Evolutionary conservation across 2,113 vertebrate species (phyloP), one percentile per base, ranked within the genome.

Genomic region (Spheniscus mendiculus): DNA sequence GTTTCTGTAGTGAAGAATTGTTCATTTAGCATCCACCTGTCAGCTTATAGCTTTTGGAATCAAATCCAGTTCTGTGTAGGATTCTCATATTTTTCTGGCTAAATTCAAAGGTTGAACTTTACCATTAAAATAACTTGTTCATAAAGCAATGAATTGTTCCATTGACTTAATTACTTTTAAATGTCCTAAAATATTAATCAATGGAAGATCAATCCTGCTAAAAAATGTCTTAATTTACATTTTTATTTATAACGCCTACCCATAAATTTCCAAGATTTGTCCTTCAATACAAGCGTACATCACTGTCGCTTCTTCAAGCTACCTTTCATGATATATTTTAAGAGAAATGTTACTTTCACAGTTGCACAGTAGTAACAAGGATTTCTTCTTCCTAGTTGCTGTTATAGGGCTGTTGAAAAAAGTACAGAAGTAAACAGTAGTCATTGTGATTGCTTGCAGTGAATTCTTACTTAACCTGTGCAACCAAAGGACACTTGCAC

Each of bases 111-210:
- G 32, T 56, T 74, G 12, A 81, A 79, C 63, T 87, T 88, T 86
- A 36, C 8, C 3, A 29, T 89, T 87, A 90, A 90, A 90, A 66
- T 55, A 84, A 67, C 23, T 58, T 47, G 30, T 76, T 87, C 66
- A 91, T 91, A 81, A 79, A 91, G 34, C 58, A 91, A 76, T 19
- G 15, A 65, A n/a, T 72, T 82, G 21, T 71, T 96, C 27, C 7
- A 59, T 23, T 36, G 6, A 42, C 30, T 80, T 40, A 29, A 90
- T 91, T 91, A 65, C 45, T 95, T 96, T 86, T 50, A 47, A 71
- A 63, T 87, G 62, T 26, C 67, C 25, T 77, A 86, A 92, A 93
- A 80, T 53, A 90, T 56, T 93, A 86, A 96, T 95, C 42, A 66
- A 9, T 65, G 6, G 10, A 84, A 56, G 38, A 80, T 21, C 2